Conservation (phyloP, 2,888 invertebrate genomes). For the Phaonia tiefii region DNA sequence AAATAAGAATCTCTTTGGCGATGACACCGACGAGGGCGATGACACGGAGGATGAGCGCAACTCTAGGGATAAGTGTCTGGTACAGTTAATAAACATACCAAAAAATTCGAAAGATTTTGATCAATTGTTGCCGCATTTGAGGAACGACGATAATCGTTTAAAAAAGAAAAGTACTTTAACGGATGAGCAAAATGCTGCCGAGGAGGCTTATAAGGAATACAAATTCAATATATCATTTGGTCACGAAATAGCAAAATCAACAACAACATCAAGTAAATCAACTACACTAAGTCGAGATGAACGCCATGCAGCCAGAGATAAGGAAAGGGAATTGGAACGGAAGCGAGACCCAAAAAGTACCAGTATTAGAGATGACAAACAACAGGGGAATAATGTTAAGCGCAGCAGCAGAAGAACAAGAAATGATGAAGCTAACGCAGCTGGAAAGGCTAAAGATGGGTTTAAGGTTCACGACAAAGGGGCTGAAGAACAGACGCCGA, state of each 20-base stretch:
- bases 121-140: constrained; percentile 63
- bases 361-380: not conserved
- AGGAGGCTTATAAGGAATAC: constrained; percentile 46
- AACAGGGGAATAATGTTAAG: not conserved
- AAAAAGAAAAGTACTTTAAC: not conserved
- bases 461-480: too few relatives aligned
- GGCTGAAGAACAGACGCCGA: constrained; percentile 7
- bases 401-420: not conserved
- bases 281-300: constrained; percentile 52
- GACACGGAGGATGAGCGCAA: constrained; percentile 39
- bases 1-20: constrained; percentile 61
- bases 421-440: not conserved
- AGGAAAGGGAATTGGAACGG: constrained; percentile 10
- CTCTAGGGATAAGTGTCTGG: constrained; percentile 42
- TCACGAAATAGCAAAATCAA: constrained; percentile 24
- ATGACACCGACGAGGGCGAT: constrained; percentile 63
- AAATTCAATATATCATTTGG: constrained; percentile 60
- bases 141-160: not conserved
- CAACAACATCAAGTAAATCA: not conserved
- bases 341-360: not conserved
- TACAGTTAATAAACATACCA: constrained; percentile 59
- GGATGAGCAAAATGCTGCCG: constrained; percentile 26
- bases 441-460: too few relatives aligned
- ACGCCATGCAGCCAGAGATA: constrained; percentile 57
- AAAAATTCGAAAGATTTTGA: constrained; percentile 68